A percentile compares a stretch with the other conserved stretches of the same genome.
Conservation (phyloP, 2,797 vertebrate species). For the Halcyon smyrnensis region DNA sequence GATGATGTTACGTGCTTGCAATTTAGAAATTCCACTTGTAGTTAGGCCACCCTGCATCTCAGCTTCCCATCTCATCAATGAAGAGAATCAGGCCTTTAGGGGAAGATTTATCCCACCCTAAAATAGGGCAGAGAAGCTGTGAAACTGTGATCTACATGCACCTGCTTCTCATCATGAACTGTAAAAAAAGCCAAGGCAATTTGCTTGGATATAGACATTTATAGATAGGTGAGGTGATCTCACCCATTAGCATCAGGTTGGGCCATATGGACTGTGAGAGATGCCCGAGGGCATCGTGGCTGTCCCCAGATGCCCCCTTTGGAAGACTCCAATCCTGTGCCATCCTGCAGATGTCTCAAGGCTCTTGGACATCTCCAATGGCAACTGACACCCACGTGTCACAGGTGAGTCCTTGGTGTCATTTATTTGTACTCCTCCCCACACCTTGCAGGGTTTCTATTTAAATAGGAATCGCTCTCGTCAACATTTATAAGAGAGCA, state of each 20-base stretch:
- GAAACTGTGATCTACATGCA: conserved; percentile 23
- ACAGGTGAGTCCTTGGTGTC: background rate
- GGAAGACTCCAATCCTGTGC: background rate
- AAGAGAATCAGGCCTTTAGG: background rate
- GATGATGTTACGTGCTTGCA: background rate
- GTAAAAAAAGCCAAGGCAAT: background rate
- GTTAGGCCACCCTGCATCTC: background rate
- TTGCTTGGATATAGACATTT: background rate
- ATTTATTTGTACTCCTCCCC: background rate
- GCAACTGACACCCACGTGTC: background rate
- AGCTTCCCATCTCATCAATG: background rate
- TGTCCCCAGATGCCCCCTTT: background rate
- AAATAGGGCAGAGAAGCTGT: conserved; percentile 37
- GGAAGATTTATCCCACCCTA: conserved; percentile 5
- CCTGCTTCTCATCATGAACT: background rate
- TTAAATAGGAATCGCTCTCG: background rate
- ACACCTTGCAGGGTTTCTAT: background rate
- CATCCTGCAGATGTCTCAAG: background rate
- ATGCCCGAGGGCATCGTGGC: background rate
- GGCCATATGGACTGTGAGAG: background rate
- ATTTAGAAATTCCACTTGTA: background rate
- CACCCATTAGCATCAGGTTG: background rate
- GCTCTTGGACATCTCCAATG: background rate
- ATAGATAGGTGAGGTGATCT: background rate
- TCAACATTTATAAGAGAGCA: background rate